Evolutionary conservation across 2,888 invertebrate genomes (phyloP).

Genomic region (Chrysotoxum bicinctum): DNA sequence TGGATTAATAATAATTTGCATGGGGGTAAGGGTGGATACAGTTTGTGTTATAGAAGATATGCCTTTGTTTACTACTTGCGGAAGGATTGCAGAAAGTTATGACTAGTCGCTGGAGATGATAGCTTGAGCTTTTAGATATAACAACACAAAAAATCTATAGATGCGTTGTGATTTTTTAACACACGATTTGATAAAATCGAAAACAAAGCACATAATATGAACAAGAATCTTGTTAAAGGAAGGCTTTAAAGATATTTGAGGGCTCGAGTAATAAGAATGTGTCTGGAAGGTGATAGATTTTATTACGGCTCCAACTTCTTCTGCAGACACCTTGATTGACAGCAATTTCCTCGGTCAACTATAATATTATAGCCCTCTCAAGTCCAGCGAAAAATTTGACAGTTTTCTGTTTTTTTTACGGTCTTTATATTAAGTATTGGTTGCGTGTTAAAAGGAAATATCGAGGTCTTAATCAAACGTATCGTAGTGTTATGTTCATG

Average conservation of each 20-base stretch:
- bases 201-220: not conserved
- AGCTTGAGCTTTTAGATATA: not conserved
- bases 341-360: no score
- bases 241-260: not conserved
- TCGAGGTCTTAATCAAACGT: no score
- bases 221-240: not conserved
- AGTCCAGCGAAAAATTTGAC: no score
- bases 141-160: not conserved
- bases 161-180: not conserved
- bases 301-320: no score
- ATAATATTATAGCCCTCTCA: no score
- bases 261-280: no score
- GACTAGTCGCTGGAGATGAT: conserved; percentile 2
- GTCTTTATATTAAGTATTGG: no score
- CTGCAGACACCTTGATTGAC: no score
- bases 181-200: not conserved
- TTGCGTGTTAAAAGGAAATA: no score
- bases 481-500: no score
- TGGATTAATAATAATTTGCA: conserved; percentile 55
- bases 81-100: not conserved
- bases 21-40: not conserved
- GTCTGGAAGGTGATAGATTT: no score
- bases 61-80: not conserved
- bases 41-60: not conserved
- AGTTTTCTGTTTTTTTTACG: no score